Conservation (phyloP, 2,888 invertebrate species). For the Loripinus fragilis region DNA sequence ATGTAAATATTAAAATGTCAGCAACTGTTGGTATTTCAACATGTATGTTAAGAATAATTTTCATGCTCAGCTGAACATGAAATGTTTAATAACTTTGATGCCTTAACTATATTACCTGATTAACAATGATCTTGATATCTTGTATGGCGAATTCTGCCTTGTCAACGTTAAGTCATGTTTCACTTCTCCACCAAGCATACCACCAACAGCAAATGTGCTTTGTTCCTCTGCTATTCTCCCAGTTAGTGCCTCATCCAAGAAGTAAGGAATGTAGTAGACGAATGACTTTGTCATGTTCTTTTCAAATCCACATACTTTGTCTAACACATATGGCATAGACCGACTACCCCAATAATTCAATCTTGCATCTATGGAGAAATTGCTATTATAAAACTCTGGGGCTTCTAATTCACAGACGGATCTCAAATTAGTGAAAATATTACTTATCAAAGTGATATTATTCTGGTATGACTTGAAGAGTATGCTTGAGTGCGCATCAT, state of each 20-base stretch:
- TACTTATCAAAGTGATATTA: neutral
- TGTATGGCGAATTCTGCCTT: neutral
- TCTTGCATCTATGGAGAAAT: constrained; percentile 16
- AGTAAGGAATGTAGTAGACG: constrained; percentile 37
- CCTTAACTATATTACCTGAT: too few relatives aligned
- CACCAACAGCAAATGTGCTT: neutral
- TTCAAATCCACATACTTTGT: constrained; percentile 46
- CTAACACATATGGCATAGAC: neutral
- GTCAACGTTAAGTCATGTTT: neutral
- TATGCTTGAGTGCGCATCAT: neutral
- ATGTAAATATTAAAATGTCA: too few relatives aligned
- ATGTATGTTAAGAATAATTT: too few relatives aligned
- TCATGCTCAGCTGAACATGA: too few relatives aligned
- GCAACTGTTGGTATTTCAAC: too few relatives aligned
- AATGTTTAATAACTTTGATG: too few relatives aligned
- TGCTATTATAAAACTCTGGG: neutral
- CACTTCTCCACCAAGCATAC: constrained; percentile 14
- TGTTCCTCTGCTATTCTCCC: neutral
- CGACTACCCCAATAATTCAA: constrained; percentile 38
- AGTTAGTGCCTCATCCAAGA: neutral
- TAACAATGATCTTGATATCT: neutral
- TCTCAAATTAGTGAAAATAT: constrained; percentile 10
- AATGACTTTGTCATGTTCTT: constrained; percentile 34
- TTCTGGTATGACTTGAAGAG: neutral
- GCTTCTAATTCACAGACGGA: constrained; percentile 11